phyloP scores from a whole-genome alignment of 2,797 vertebrate genomes.

The Poecilia picta region DNA sequence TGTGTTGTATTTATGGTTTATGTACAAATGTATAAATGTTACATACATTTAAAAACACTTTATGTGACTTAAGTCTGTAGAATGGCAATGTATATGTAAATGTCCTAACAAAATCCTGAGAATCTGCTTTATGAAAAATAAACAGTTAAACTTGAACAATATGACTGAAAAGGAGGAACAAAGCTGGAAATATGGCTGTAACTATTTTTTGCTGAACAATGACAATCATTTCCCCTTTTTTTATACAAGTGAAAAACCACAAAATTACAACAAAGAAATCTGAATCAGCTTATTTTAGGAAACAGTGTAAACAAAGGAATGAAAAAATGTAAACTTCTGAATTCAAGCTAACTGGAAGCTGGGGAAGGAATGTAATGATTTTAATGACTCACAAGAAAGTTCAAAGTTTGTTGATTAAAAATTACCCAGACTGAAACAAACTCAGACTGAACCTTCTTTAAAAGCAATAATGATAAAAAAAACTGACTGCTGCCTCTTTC shows the following conservation, averaged over 20 bases:
- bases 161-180: not conserved
- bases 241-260: not conserved
- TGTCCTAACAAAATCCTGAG: not conserved
- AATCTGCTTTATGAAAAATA: not conserved
- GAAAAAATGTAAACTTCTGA: not conserved
- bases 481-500: too few species aligned
- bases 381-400: not conserved
- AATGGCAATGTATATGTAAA: not conserved
- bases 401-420: not conserved
- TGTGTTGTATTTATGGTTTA: not conserved
- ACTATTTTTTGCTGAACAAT: not conserved
- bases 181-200: not conserved
- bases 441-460: too few species aligned
- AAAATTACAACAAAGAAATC: not conserved
- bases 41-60: not conserved
- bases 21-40: not conserved
- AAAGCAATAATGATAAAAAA: too few species aligned
- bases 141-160: not conserved
- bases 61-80: not conserved
- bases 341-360: not conserved
- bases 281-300: not conserved
- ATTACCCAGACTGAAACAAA: not conserved
- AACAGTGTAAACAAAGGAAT: not conserved
- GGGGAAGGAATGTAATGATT: not conserved
- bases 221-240: not conserved